phyloP scores from a whole-genome alignment of 2,797 vertebrate species.

The Lepus oiostolus region DNA sequence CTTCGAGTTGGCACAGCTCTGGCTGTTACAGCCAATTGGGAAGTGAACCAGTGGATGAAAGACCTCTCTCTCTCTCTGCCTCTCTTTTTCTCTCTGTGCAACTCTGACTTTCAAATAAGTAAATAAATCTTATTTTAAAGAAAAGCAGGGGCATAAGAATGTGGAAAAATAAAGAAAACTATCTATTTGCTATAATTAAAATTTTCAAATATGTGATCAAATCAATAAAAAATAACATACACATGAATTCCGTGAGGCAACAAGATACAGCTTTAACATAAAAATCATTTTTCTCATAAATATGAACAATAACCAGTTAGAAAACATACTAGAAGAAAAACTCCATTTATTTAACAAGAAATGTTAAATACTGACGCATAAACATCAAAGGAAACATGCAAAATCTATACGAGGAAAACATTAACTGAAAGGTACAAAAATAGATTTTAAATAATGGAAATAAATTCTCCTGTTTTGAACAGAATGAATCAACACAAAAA shows the following conservation, averaged over 20 bases:
- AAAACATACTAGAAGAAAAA: conserved; percentile 2
- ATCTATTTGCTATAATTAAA: conserved; percentile 21
- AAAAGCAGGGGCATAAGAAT: background rate
- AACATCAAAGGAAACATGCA: conserved; percentile 8
- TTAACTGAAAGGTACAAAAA: background rate
- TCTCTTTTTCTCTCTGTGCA: too few relatives aligned
- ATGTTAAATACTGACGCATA: conserved; percentile 1
- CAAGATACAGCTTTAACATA: background rate
- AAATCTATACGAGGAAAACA: conserved; percentile 23
- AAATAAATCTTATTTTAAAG: background rate
- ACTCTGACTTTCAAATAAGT: too few relatives aligned
- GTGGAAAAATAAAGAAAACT: conserved; percentile 55
- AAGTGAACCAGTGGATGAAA: too few relatives aligned
- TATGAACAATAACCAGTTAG: conserved; percentile 8
- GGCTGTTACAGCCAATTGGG: too few relatives aligned
- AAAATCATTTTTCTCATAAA: background rate
- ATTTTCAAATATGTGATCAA: conserved; percentile 19
- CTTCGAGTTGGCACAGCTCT: too few relatives aligned
- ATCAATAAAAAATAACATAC: conserved; percentile 48
- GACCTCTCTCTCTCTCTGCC: too few relatives aligned
- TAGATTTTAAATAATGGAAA: conserved; percentile 47
- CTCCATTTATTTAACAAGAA: background rate
- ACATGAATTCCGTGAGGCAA: background rate
- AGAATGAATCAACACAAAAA: background rate
- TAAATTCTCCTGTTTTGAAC: background rate